A percentile compares a stretch with the other conserved stretches of the same genome.
These are phyloP conservation scores for Globodera rostochiensis DNA, from an alignment of 1,140 invertebrate genomes.

Conservation along the genomic window DNA sequence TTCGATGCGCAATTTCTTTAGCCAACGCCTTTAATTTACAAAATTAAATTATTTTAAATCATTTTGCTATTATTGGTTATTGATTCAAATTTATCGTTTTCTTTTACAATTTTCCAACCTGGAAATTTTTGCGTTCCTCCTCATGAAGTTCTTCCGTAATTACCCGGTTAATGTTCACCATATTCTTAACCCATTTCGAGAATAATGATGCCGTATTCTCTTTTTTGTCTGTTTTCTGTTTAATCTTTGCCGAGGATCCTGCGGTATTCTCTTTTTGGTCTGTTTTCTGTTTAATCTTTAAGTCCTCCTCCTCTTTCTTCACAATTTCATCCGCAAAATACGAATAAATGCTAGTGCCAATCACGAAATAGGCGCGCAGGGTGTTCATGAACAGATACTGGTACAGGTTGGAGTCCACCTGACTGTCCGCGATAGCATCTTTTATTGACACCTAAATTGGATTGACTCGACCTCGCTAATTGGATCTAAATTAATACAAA, in stretches of 20 bases:
- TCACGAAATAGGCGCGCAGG: background rate
- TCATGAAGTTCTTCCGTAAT: too few species aligned
- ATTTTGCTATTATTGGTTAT: background rate
- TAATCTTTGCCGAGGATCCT: background rate
- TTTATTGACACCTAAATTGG: background rate
- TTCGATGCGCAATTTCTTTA: background rate
- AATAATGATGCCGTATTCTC: too few species aligned
- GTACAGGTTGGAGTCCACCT: background rate
- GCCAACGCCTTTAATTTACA: background rate
- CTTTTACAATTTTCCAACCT: too few species aligned
- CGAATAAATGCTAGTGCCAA: background rate
- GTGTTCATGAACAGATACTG: slow-evolving; percentile 1
- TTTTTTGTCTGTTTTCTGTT: background rate
- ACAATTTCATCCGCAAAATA: background rate
- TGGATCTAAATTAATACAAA: background rate
- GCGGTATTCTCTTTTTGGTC: background rate
- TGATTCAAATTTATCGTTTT: too few species aligned
- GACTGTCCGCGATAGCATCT: background rate
- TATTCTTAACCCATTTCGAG: too few species aligned
- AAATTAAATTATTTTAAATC: background rate
- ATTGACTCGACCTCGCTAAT: background rate
- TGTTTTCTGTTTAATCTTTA: background rate
- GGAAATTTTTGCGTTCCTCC: too few species aligned
- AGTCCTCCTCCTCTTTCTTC: background rate
- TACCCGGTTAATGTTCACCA: too few species aligned